Evolutionary conservation across 2,797 vertebrate species (phyloP).

Genomic region (Myiotriccus ornatus): DNA sequence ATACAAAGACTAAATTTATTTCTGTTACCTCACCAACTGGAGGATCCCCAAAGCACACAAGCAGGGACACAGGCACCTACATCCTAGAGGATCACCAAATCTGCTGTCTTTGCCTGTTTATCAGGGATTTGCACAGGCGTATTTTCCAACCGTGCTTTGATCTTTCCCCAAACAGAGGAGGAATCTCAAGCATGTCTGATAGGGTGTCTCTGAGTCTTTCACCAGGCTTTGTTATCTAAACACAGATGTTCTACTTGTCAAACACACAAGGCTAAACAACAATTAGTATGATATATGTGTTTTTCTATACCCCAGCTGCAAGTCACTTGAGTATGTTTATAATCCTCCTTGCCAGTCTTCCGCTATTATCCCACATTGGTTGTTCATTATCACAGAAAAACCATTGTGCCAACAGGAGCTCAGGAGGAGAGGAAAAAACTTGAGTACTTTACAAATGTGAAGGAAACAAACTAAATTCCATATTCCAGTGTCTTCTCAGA

Average conservation of each 20-base stretch:
- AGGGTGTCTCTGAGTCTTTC: neutral
- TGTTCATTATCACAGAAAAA: neutral
- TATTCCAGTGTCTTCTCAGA: neutral
- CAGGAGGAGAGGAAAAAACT: neutral
- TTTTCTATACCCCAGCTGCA: slow-evolving; percentile 34
- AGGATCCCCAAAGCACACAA: neutral
- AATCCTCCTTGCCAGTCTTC: neutral
- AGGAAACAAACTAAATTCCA: neutral
- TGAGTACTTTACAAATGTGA: neutral
- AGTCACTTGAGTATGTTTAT: neutral
- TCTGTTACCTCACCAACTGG: fast-evolving
- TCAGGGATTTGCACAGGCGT: neutral
- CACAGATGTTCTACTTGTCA: slow-evolving; percentile 43
- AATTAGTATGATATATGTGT: neutral
- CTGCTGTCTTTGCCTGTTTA: neutral
- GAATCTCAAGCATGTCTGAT: neutral
- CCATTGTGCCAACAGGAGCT: neutral
- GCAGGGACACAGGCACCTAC: neutral
- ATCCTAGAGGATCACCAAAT: fast-evolving
- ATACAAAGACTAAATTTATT: neutral
- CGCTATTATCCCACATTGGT: neutral
- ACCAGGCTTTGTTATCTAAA: slow-evolving; percentile 7
- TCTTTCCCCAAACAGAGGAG: neutral
- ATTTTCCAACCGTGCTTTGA: neutral
- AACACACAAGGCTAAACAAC: neutral